These are phyloP conservation scores for Tinamus major DNA, from an alignment of 2,797 vertebrate species.

Conservation along the genomic window DNA sequence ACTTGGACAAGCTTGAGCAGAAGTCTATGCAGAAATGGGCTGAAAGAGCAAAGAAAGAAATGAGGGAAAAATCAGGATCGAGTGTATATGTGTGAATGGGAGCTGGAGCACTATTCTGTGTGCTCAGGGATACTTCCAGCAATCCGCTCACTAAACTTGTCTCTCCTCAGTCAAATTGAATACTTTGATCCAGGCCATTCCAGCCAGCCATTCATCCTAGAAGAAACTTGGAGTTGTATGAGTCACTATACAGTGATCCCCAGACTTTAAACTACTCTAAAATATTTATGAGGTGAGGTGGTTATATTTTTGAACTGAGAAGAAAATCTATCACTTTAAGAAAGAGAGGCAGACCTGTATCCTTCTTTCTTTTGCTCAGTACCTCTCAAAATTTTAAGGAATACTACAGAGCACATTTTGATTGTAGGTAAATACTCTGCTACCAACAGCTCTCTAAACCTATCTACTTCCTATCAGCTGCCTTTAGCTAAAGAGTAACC, in stretches of 20 bases:
- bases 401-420: neutral
- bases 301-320: neutral
- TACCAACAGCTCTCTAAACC: neutral
- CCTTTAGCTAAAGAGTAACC: slow-evolving; percentile 11
- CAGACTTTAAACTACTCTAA: neutral
- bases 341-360: neutral
- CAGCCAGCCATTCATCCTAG: neutral
- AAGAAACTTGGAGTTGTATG: neutral
- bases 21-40: accelerated
- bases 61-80: neutral
- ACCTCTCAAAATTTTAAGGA: neutral
- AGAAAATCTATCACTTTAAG: neutral
- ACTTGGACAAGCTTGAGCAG: neutral
- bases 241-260: neutral
- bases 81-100: neutral
- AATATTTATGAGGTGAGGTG: neutral
- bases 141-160: neutral
- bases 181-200: neutral
- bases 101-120: neutral
- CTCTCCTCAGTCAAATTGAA: neutral
- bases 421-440: neutral
- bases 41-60: neutral
- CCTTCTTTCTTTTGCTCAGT: neutral
- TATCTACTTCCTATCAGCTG: neutral
- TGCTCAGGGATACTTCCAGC: neutral